Conservation (phyloP, 1,140 invertebrate species). For the Drosophila arawakana region DNA sequence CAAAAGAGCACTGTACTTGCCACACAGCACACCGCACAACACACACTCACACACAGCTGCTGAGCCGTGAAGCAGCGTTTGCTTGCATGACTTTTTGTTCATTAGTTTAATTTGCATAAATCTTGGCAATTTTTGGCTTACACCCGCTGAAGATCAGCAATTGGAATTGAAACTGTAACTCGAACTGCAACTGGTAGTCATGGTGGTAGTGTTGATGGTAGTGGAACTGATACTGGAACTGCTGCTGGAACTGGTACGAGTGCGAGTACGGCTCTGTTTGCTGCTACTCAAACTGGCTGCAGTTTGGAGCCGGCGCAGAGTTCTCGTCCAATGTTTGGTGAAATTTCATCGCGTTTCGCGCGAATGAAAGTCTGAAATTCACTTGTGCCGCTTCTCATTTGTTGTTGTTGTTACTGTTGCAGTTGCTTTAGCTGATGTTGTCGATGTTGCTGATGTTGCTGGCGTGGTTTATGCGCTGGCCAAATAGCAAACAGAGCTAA, state of each 20-base stretch:
- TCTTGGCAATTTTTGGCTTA: slow-evolving; percentile 44
- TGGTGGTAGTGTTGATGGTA: slow-evolving; percentile 39
- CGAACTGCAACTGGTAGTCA: slow-evolving; percentile 26
- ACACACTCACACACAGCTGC: slow-evolving; percentile 26
- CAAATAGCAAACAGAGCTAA: slow-evolving; percentile 17
- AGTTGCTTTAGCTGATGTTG: slow-evolving; percentile 26
- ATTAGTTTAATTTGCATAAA: slow-evolving; percentile 77
- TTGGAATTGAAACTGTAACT: slow-evolving; percentile 20
- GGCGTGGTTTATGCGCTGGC: slow-evolving; percentile 59
- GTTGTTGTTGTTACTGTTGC: slow-evolving; percentile 28
- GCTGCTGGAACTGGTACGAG: slow-evolving; percentile 38
- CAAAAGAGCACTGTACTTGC: slow-evolving; percentile 50
- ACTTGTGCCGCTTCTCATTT: slow-evolving; percentile 80
- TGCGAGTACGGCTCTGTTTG: too few species aligned
- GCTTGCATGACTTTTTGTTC: slow-evolving; percentile 61
- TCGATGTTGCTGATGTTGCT: slow-evolving; percentile 28
- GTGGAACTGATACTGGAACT: slow-evolving; percentile 25
- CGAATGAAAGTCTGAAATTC: slow-evolving; percentile 83
- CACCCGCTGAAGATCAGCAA: slow-evolving; percentile 47
- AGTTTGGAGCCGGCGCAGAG: slow-evolving; percentile 18
- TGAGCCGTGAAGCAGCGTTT: slow-evolving; percentile 66
- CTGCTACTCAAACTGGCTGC: slow-evolving; percentile 42
- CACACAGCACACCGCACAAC: slow-evolving; percentile 20
- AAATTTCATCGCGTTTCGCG: slow-evolving; percentile 83
- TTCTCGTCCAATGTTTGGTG: slow-evolving; percentile 62